Evolutionary conservation across 2,888 invertebrate genomes (phyloP).

Genomic region (Cremastinae sp.): DNA sequence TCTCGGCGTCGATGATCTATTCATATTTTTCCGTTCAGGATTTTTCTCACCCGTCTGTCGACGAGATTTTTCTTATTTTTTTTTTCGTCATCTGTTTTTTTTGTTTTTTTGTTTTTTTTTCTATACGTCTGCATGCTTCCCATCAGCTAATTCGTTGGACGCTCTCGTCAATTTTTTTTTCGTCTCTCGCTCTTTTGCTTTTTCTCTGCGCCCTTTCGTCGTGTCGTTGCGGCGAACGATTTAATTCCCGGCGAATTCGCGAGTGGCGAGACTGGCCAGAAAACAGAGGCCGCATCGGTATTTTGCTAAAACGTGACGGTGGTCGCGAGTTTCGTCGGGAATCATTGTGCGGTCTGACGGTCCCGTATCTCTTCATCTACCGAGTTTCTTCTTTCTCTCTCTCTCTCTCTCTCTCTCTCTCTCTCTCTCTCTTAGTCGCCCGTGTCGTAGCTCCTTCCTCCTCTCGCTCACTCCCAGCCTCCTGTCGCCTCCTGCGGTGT

Average conservation of each 20-base stretch:
- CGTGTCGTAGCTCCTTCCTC: conserved; percentile 2
- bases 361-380: conserved; percentile 35
- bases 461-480: conserved; percentile 36
- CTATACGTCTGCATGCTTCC: conserved; percentile 22
- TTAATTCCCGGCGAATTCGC: conserved; percentile 54
- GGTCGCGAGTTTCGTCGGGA: conserved; percentile 60
- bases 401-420: conserved; percentile 23
- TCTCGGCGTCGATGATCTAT: conserved; percentile 69
- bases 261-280: conserved; percentile 45
- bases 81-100: not conserved
- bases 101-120: conserved; percentile 32
- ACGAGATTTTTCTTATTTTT: not conserved
- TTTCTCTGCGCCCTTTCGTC: conserved; percentile 21
- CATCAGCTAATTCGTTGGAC: conserved; percentile 22
- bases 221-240: conserved; percentile 52
- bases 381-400: conserved; percentile 30
- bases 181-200: conserved; percentile 10
- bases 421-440: conserved; percentile 23
- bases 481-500: conserved; percentile 68
- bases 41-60: conserved; percentile 48
- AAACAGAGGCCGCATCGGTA: conserved; percentile 37
- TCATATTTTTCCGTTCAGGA: conserved; percentile 69
- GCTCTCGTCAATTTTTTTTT: conserved; percentile 35
- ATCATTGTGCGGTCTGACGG: conserved; percentile 62
- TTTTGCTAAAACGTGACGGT: conserved; percentile 56